These are phyloP conservation scores for Delphinapterus leucas DNA, from an alignment of 2,113 vertebrate species.

Conservation along the genomic window DNA sequence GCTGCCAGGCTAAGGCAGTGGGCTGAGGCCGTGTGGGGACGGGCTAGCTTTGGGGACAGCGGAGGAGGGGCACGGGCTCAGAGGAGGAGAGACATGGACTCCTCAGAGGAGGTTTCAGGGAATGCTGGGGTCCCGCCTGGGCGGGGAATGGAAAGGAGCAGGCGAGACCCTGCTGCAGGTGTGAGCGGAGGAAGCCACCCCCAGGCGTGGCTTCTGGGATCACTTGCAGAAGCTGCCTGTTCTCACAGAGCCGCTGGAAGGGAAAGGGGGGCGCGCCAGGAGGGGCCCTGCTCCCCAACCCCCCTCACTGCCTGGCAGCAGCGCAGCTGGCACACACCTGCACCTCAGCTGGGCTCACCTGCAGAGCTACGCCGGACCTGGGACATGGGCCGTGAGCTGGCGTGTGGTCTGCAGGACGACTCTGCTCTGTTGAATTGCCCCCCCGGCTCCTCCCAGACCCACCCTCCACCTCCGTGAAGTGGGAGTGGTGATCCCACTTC, in stretches of 20 bases:
- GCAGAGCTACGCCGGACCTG: no score
- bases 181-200: not conserved
- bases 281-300: no score
- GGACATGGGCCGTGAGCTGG: not conserved
- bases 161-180: not conserved
- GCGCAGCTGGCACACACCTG: no score
- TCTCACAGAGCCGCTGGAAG: not conserved
- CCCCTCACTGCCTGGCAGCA: no score
- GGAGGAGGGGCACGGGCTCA: not conserved
- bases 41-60: not conserved
- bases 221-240: no score
- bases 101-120: not conserved
- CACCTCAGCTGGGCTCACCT: no score
- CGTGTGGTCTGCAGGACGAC: not conserved
- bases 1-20: rapidly evolving
- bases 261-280: not conserved
- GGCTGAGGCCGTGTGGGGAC: rapidly evolving
- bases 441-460: not conserved
- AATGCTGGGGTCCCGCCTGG: not conserved
- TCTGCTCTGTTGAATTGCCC: not conserved
- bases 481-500: no score
- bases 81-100: no score
- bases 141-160: not conserved
- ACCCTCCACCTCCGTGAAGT: not conserved
- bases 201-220: not conserved